Percentiles rank a stretch among this genome's conserved stretches.
Evolutionary conservation across 2,888 invertebrate species (phyloP).

Genomic region (Cordylochernes scorpioides): DNA sequence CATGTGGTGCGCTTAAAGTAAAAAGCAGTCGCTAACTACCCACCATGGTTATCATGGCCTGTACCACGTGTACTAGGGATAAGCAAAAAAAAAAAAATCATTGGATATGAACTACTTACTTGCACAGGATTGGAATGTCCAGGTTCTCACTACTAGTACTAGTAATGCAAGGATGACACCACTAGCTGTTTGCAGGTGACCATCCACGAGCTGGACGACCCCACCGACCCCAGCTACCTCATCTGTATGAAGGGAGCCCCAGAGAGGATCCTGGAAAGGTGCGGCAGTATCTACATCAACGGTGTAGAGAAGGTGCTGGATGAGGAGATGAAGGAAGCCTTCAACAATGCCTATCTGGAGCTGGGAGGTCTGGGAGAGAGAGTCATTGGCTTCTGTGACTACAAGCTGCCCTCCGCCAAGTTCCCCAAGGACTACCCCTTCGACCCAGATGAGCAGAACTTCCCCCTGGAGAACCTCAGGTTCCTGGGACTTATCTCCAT

Average conservation of each 20-base stretch:
- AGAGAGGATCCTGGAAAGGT: conserved; percentile 65
- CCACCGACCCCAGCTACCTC: conserved; percentile 25
- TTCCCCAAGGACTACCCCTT: conserved; percentile 45
- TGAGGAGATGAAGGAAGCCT: conserved; percentile 26
- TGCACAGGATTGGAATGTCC: no score
- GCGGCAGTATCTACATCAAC: conserved; percentile 30
- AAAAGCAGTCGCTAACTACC: no score
- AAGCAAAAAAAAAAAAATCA: no score
- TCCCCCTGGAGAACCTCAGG: conserved; percentile 33
- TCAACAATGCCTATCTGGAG: conserved; percentile 39
- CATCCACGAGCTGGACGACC: conserved; percentile 16
- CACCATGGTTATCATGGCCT: no score
- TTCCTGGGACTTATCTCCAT: conserved; percentile 40
- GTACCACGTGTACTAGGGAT: no score
- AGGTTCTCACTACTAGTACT: no score
- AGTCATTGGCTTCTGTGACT: conserved; percentile 68
- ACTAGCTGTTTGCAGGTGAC: conserved; percentile 11
- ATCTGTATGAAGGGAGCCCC: conserved; percentile 60
- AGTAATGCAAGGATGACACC: no score
- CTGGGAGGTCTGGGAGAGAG: conserved; percentile 60
- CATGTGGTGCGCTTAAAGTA: no score
- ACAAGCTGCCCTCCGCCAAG: conserved; percentile 60
- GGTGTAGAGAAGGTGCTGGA: conserved; percentile 28
- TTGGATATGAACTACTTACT: no score
- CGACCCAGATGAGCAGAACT: conserved; percentile 33